A percentile compares a stretch with the other conserved stretches of the same genome.
Conservation (phyloP, 1,140 invertebrate species). For the Latrodectus geometricus region DNA sequence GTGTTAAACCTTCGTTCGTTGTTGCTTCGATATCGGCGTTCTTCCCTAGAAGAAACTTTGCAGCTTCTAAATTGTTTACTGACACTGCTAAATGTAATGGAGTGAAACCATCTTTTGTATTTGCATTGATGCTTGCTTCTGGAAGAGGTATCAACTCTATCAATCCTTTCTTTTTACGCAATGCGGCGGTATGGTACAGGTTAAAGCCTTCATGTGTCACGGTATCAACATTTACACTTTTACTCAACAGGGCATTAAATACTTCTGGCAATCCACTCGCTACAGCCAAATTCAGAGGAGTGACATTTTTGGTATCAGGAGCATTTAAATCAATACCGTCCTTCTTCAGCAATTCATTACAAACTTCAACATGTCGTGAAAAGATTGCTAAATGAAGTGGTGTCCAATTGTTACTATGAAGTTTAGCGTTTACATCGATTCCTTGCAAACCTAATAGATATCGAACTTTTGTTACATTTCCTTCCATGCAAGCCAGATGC, state of each 20-base stretch:
- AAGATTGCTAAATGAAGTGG: slow-evolving; percentile 4
- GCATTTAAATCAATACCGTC: not conserved
- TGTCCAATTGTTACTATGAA: not conserved
- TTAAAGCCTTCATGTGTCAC: not conserved
- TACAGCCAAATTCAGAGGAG: not conserved
- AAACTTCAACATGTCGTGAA: not conserved
- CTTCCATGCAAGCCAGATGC: not conserved
- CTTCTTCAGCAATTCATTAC: not conserved
- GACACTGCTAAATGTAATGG: too few relatives aligned
- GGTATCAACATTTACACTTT: not conserved
- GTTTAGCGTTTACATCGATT: not conserved
- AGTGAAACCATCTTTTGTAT: too few relatives aligned
- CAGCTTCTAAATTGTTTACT: too few relatives aligned
- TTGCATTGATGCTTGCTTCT: too few relatives aligned
- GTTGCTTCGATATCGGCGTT: too few relatives aligned
- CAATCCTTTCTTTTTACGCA: not conserved
- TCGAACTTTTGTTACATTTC: not conserved
- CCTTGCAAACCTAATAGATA: not conserved
- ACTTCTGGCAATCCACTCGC: not conserved
- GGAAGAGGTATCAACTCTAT: too few relatives aligned
- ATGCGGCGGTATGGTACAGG: not conserved
- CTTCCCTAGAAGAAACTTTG: too few relatives aligned
- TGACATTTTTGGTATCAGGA: not conserved
- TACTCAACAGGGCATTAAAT: not conserved
- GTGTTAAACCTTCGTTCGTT: too few relatives aligned